Conservation (phyloP, 2,888 invertebrate species). For the Deilephila elpenor region DNA sequence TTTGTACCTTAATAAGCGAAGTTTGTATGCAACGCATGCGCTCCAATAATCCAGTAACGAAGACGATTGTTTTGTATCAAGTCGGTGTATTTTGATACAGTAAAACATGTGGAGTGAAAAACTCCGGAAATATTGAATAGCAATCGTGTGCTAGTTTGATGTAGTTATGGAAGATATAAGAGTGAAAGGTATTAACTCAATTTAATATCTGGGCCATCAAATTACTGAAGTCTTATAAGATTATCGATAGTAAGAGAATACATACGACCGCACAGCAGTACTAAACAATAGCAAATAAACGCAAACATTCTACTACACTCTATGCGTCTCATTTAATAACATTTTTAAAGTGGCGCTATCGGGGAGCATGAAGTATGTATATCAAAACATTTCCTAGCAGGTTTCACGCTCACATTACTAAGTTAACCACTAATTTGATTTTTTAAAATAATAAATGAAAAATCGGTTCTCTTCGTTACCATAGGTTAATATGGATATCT, state of each 20-base stretch:
- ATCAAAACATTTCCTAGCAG: background rate
- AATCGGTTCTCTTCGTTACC: background rate
- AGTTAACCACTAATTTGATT: background rate
- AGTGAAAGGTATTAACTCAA: too few species aligned
- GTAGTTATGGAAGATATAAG: too few species aligned
- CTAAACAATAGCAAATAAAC: too few species aligned
- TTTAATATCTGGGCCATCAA: too few species aligned
- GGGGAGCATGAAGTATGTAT: background rate
- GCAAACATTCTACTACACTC: too few species aligned
- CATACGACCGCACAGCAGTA: too few species aligned
- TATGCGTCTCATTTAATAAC: background rate
- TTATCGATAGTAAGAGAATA: too few species aligned
- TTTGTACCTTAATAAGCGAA: conserved; percentile 7
- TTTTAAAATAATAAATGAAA: background rate
- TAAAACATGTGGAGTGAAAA: background rate
- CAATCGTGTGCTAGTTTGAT: background rate
- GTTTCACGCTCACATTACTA: background rate
- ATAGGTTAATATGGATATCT: too few species aligned
- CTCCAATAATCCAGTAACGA: conserved; percentile 15
- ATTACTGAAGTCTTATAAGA: too few species aligned
- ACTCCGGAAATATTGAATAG: too few species aligned
- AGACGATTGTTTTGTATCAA: background rate
- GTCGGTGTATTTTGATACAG: background rate
- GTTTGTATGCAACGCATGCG: conserved; percentile 8
- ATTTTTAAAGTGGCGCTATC: background rate